Evolutionary conservation across 2,113 vertebrate species (phyloP).

Genomic region (Megalops atlanticus): DNA sequence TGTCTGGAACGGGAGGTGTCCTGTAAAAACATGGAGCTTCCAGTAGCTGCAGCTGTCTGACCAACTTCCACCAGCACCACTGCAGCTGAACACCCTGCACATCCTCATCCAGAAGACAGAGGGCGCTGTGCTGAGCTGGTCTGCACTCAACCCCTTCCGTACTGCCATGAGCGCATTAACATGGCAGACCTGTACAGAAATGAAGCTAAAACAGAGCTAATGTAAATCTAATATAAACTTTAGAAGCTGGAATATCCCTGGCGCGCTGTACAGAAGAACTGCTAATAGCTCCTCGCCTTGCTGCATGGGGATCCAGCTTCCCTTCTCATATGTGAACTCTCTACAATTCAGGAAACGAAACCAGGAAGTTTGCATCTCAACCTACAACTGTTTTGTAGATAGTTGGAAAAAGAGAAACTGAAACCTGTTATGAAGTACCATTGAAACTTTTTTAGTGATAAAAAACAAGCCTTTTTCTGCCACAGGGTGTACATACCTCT

Average conservation of each 20-base stretch:
- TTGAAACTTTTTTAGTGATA: slow-evolving; percentile 50
- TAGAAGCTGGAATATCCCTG: slow-evolving; percentile 56
- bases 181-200: slow-evolving; percentile 57
- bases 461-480: slow-evolving; percentile 44
- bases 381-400: not conserved
- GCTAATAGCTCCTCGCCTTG: slow-evolving; percentile 44
- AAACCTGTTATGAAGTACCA: slow-evolving; percentile 36
- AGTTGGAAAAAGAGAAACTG: slow-evolving; percentile 36
- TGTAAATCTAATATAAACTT: slow-evolving; percentile 46
- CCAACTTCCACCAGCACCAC: not conserved
- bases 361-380: not conserved
- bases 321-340: slow-evolving; percentile 71
- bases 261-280: slow-evolving; percentile 1
- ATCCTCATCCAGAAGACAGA: slow-evolving; percentile 52
- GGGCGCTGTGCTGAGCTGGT: slow-evolving; percentile 58
- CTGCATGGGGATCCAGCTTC: slow-evolving; percentile 59
- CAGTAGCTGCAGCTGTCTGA: not conserved
- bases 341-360: slow-evolving; percentile 63
- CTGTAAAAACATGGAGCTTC: slow-evolving; percentile 9
- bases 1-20: too few species aligned
- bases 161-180: slow-evolving; percentile 58
- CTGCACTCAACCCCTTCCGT: slow-evolving; percentile 63
- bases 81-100: slow-evolving; percentile 34
- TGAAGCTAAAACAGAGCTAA: too few species aligned
- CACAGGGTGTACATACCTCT: slow-evolving; percentile 54